These are phyloP conservation scores for Drosophila stalkeri DNA, from an alignment of 2,888 invertebrate genomes.

Conservation along the genomic window DNA sequence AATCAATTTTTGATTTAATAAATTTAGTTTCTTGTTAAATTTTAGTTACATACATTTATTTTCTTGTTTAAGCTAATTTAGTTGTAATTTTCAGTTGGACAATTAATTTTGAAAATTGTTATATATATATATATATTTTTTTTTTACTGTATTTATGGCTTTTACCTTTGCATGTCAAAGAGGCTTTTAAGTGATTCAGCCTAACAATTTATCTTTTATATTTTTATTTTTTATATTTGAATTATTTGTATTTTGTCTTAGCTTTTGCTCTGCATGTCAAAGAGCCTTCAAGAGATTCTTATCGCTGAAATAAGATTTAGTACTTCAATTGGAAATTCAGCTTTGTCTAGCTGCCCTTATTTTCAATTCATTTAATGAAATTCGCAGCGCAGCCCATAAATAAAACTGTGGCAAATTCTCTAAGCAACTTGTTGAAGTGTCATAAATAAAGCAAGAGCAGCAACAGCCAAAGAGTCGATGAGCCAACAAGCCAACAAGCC, in stretches of 20 bases:
- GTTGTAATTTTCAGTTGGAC: not conserved
- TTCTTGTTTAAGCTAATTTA: not conserved
- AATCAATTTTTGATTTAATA: too few species aligned
- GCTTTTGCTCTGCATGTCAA: constrained; percentile 3
- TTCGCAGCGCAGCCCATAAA: constrained; percentile 56
- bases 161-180: too few species aligned
- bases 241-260: too few species aligned
- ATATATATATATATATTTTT: too few species aligned
- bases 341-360: constrained; percentile 53
- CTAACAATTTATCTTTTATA: not conserved
- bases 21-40: too few species aligned
- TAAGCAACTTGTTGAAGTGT: constrained; percentile 76
- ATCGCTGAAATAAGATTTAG: constrained; percentile 1
- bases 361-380: constrained; percentile 45
- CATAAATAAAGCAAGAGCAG: constrained; percentile 66
- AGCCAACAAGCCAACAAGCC: constrained; percentile 13
- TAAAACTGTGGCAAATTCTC: constrained; percentile 78
- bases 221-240: not conserved
- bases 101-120: not conserved
- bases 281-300: not conserved
- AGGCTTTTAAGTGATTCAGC: not conserved
- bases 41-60: too few species aligned
- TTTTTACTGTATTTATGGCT: too few species aligned
- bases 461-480: not conserved
- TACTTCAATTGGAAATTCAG: not conserved